Base-by-base conservation (phyloP, 2,113 vertebrate genomes). In the Ariopsis seemanni region DNA sequence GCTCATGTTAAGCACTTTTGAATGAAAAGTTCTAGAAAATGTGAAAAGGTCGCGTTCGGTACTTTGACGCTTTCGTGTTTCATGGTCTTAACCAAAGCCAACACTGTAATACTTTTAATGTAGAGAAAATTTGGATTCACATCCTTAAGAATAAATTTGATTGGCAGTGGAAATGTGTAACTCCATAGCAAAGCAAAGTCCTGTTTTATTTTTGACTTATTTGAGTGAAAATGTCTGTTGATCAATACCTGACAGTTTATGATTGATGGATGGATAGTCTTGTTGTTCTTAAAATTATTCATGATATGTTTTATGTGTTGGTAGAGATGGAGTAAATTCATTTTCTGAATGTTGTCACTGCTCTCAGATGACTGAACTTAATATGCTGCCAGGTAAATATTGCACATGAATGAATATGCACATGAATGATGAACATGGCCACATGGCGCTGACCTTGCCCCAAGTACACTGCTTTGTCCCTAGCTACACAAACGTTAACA, bases 381-480 rank as follows among this genome's bases (percentile, higher is more conserved):
- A 30, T 2, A 20, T 57, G 18, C 65, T 15, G 20, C 34, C 53
- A 72, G 75, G 57, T 85, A 53, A 82, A 52, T 30, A 75, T 25
- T 84, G 79, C 89, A 89, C 90, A 92, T 42, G 88, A 81, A 86
- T 30, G 7, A 34, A 30, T 34, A 34, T 60, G 75, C 74, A 90
- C 90, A 92, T 92, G 91, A 93, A 92, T 94, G 91, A 94, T 85
- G 34, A 90, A 91, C 90, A 88, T 77, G 87, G 91, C 88, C 86
- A 65, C 89, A 83, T 87, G 87, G 75, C 80, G 71, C 89, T 87
- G 90, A 88, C 91, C 84, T 87, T 74, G 91, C 93, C 92, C 88
- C 77, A 57, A 89, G 50, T 12, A 14, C 52, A 55, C 25, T 12
- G 74, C 20, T n/a, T 78, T n/a, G 50, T 78, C 25, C 72, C 48